These are phyloP conservation scores for Tapirus indicus DNA, from an alignment of 2,797 vertebrate genomes.

Conservation along the genomic window DNA sequence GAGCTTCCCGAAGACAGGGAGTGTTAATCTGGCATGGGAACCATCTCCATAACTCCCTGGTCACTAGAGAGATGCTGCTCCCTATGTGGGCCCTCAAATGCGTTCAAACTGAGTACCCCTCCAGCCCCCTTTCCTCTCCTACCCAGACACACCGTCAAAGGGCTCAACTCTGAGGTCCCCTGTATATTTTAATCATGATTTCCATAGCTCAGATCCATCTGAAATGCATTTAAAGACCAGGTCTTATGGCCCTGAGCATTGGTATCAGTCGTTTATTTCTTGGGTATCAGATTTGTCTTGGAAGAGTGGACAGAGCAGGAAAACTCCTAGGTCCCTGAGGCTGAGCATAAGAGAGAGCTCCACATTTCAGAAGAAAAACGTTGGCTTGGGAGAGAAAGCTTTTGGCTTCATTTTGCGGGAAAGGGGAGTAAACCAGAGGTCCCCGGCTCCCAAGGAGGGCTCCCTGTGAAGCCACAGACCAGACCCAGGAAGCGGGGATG, in stretches of 20 bases:
- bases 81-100: not conserved
- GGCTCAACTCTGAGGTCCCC: not conserved
- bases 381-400: not conserved
- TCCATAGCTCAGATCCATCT: not conserved
- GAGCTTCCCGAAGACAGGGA: not conserved
- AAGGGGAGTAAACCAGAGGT: not conserved
- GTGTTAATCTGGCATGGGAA: not conserved
- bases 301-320: not conserved
- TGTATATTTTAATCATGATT: not conserved
- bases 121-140: fast-evolving
- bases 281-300: not conserved
- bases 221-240: not conserved
- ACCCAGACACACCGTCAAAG: no score
- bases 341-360: not conserved
- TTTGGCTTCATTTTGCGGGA: not conserved
- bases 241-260: not conserved
- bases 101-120: no score
- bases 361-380: not conserved
- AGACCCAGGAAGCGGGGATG: not conserved
- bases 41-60: not conserved
- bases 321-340: not conserved
- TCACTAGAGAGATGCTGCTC: not conserved
- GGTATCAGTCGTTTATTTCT: not conserved
- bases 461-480: not conserved
- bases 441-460: not conserved